These are phyloP conservation scores for Palythoa caribaeorum DNA, from an alignment of 92 coral and sea anemone species.

Conservation along the genomic window DNA sequence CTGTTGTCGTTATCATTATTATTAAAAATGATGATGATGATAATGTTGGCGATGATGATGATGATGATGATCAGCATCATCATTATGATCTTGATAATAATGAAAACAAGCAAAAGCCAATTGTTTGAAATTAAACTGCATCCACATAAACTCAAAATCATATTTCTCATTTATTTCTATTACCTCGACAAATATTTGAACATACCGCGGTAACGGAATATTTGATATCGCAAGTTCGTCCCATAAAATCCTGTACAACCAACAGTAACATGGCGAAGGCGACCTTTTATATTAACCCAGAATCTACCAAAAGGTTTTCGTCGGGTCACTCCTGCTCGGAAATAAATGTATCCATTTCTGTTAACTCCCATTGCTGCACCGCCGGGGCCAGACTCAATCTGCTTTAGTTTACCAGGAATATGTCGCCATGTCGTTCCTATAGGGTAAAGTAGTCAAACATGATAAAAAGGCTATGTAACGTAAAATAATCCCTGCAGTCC, in stretches of 20 bases:
- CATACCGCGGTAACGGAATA: slow-evolving; percentile 39
- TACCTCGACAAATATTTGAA: background rate
- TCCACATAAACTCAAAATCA: too few relatives aligned
- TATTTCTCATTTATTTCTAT: too few relatives aligned
- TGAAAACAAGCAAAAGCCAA: too few relatives aligned
- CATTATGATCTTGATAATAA: too few relatives aligned
- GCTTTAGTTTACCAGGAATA: slow-evolving; percentile 43
- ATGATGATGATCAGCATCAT: too few relatives aligned
- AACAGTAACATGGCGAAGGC: slow-evolving; percentile 40
- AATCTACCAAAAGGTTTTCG: slow-evolving; percentile 26
- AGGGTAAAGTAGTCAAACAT: background rate
- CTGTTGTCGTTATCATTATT: too few relatives aligned
- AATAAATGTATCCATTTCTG: background rate
- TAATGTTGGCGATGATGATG: background rate
- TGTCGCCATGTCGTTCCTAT: slow-evolving; percentile 33
- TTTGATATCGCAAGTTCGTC: slow-evolving; percentile 16
- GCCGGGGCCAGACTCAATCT: slow-evolving; percentile 46
- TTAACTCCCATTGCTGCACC: slow-evolving; percentile 40
- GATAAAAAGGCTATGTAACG: too few relatives aligned
- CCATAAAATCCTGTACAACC: slow-evolving; percentile 63
- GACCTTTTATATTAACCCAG: slow-evolving; percentile 45
- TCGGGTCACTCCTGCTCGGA: slow-evolving; percentile 28
- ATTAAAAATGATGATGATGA: background rate
- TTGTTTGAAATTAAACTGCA: too few relatives aligned
- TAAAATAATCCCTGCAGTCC: too few relatives aligned